Conservation (phyloP, 2,888 invertebrate species). For the Entomobrya multifasciata region DNA sequence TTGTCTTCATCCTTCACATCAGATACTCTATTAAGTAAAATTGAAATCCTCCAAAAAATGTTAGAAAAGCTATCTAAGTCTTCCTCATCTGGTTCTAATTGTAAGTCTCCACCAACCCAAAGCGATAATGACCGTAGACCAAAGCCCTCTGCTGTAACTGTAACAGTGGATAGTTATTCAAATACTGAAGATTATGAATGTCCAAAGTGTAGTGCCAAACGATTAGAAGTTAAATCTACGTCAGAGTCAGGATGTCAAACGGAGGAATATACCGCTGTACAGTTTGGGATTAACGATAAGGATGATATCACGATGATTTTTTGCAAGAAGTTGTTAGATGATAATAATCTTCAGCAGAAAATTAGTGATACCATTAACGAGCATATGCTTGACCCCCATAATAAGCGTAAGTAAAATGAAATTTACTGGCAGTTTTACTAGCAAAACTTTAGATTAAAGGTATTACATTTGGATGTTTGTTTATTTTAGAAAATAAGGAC, state of each 20-base stretch:
- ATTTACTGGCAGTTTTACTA: no score
- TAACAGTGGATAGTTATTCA: conserved; percentile 7
- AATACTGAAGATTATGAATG: conserved; percentile 55
- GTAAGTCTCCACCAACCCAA: not conserved
- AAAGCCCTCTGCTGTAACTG: no score
- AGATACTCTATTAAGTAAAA: conserved; percentile 36
- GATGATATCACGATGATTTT: conserved; percentile 65
- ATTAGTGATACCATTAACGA: conserved; percentile 67
- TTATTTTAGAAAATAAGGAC: conserved; percentile 8
- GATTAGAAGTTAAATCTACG: not conserved
- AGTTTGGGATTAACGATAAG: conserved; percentile 48
- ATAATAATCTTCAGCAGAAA: conserved; percentile 59
- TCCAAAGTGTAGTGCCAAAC: not conserved
- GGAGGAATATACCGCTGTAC: conserved; percentile 57
- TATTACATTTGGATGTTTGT: not conserved
- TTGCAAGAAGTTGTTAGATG: conserved; percentile 55
- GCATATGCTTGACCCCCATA: conserved; percentile 51
- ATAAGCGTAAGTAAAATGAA: conserved; percentile 34
- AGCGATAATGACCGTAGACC: no score
- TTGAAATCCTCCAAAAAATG: conserved; percentile 13
- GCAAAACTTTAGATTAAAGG: not conserved
- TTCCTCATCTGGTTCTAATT: not conserved
- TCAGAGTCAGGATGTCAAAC: conserved; percentile 45
- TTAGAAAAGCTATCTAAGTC: not conserved
- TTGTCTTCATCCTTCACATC: not conserved